phyloP scores from a whole-genome alignment of 2,888 invertebrate genomes.

The Stegophylla sp. region DNA sequence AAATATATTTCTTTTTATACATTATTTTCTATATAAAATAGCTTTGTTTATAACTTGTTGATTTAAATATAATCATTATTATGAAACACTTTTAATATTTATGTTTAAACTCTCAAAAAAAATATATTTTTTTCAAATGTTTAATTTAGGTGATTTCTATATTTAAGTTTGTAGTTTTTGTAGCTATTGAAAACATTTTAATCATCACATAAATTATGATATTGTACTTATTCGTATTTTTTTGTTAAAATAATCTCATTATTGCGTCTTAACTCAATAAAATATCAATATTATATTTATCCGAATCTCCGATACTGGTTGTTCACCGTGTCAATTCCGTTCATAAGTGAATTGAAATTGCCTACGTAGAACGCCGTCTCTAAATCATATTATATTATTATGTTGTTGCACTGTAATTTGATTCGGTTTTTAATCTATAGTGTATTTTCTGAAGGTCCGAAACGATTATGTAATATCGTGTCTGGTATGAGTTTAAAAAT shows the following conservation, averaged over 20 bases:
- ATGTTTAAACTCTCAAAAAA: no score
- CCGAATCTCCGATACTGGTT: neutral
- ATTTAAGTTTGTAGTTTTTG: no score
- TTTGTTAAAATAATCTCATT: neutral
- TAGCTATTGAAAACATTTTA: no score
- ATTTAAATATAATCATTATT: no score
- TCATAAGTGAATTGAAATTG: constrained; percentile 25
- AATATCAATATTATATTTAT: neutral
- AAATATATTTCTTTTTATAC: neutral
- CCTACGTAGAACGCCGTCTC: constrained; percentile 37
- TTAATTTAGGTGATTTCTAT: no score
- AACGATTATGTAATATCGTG: neutral
- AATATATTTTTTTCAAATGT: no score
- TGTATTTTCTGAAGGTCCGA: neutral
- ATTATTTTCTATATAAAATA: neutral
- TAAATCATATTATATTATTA: neutral
- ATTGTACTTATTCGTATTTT: neutral
- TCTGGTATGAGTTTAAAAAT: constrained; percentile 15
- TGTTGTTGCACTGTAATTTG: neutral
- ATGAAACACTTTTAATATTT: no score
- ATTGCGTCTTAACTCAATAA: neutral
- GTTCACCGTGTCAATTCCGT: neutral
- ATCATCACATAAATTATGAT: neutral
- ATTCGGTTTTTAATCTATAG: neutral
- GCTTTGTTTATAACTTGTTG: neutral